A percentile compares a stretch with the other conserved stretches of the same genome.
phyloP scores from a whole-genome alignment of 2,888 invertebrate species.

The Standfussiana lucernea region DNA sequence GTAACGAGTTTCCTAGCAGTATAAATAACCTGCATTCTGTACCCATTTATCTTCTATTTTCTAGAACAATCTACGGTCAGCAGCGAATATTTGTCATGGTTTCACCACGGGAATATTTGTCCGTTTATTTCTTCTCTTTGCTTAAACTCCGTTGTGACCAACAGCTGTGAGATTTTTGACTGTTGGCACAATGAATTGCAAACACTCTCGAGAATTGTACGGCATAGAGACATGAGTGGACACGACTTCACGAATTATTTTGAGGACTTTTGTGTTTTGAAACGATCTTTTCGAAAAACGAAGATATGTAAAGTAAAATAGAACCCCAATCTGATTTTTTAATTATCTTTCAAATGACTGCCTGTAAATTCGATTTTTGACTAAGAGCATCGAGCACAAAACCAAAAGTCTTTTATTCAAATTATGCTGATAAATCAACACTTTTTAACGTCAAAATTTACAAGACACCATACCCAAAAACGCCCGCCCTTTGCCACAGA shows the following conservation, averaged over 20 bases:
- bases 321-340: neutral
- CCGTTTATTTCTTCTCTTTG: conserved; percentile 16
- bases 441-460: too few species aligned
- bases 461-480: too few species aligned
- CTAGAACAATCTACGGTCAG: neutral
- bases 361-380: too few species aligned
- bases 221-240: conserved; percentile 30
- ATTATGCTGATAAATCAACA: too few species aligned
- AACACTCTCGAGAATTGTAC: conserved; percentile 40
- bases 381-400: too few species aligned
- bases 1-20: too few species aligned
- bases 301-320: neutral
- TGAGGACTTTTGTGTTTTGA: neutral
- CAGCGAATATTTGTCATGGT: neutral
- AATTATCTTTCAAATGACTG: too few species aligned
- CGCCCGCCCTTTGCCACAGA: neutral
- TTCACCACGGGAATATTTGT: conserved; percentile 17
- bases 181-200: conserved; percentile 46
- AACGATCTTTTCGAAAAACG: neutral
- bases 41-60: neutral
- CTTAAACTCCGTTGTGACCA: conserved; percentile 7
- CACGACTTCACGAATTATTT: neutral
- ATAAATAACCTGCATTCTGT: neutral
- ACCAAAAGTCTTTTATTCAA: too few species aligned
- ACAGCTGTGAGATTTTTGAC: conserved; percentile 33